phyloP scores from a whole-genome alignment of 2,888 invertebrate genomes.

The Trisateles emortualis region DNA sequence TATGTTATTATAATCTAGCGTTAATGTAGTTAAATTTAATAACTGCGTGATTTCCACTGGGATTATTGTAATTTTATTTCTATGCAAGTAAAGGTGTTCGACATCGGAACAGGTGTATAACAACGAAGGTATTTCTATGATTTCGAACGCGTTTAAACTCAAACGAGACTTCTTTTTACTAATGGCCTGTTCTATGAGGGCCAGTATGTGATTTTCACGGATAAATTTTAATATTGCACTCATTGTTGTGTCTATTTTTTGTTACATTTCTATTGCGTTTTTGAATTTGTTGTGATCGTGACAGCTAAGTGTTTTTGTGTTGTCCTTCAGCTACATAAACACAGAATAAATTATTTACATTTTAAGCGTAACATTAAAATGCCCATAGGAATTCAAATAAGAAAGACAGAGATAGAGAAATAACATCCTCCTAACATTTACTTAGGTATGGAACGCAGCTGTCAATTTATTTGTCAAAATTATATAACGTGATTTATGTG shows the following conservation, averaged over 20 bases:
- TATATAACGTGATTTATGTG: constrained; percentile 20
- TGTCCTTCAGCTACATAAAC: background rate
- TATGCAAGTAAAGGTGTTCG: constrained; percentile 88
- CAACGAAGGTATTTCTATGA: constrained; percentile 86
- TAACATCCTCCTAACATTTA: constrained; percentile 10
- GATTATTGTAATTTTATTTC: constrained; percentile 86
- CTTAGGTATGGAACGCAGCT: constrained; percentile 19
- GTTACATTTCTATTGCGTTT: constrained; percentile 74
- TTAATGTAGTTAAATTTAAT: constrained; percentile 87
- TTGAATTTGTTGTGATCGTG: constrained; percentile 65
- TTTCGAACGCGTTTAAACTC: constrained; percentile 89
- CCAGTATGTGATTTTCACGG: constrained; percentile 89
- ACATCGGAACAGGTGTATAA: constrained; percentile 86
- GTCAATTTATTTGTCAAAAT: no score
- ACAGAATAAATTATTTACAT: background rate
- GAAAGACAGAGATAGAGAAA: constrained; percentile 19
- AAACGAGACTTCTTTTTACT: constrained; percentile 87
- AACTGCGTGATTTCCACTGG: constrained; percentile 82
- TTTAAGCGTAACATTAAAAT: constrained; percentile 15
- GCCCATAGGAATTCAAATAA: background rate
- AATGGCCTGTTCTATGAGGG: constrained; percentile 89
- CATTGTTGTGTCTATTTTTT: constrained; percentile 77
- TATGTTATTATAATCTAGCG: constrained; percentile 89
- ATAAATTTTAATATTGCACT: constrained; percentile 90
- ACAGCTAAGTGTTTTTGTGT: constrained; percentile 10